Evolutionary conservation across 1,140 invertebrate genomes (phyloP), one percentile per base, ranked within the genome.

Genomic region (Hyles euphorbiae): DNA sequence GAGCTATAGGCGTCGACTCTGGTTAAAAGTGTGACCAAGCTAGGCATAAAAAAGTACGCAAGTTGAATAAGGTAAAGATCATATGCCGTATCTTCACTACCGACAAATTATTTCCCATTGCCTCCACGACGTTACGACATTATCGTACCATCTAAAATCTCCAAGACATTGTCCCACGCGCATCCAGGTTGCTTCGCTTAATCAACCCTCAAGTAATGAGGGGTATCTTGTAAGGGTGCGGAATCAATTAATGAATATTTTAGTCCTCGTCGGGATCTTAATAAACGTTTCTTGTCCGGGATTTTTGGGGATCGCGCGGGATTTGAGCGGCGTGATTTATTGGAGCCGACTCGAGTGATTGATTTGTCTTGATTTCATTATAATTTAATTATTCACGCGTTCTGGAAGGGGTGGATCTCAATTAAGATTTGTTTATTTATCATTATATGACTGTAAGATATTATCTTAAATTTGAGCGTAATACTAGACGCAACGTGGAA

Each of bases 241-340:
- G 75, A 75, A 83, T 83, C 82, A 85, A 85, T 85, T 85, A 85
- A 85, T 85, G 80, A 85, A 83, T 83, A 85, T 85, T 81, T 81
- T 69, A 80, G 68, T 75, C 67, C 58, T 12, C 67, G 63, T 53
- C 66, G 65, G 69, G 70, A 77, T 79, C 82, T 83, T 85, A 81
- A 84, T 83, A 83, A 85, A 83, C 77, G 82, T 70, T 70, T 68
- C 80, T 68, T 75, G 77, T 75, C 69, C 66, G 74, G 82, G 82
- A 81, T 85, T 82, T 83, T 79, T 78, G 76, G 63, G 76, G 74
- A 74, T 75, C 65, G 59, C 61, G 58, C 56, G 56, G 72, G 75
- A 72, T 77, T 71, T 68, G 63, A 57, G 48, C 58, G 60, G 12
- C 58, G 58, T 76, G 78, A 81, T 79, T 79, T 75, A 80, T 78